Evolutionary conservation across 2,797 vertebrate genomes (phyloP).

Genomic region (Danio choprae): DNA sequence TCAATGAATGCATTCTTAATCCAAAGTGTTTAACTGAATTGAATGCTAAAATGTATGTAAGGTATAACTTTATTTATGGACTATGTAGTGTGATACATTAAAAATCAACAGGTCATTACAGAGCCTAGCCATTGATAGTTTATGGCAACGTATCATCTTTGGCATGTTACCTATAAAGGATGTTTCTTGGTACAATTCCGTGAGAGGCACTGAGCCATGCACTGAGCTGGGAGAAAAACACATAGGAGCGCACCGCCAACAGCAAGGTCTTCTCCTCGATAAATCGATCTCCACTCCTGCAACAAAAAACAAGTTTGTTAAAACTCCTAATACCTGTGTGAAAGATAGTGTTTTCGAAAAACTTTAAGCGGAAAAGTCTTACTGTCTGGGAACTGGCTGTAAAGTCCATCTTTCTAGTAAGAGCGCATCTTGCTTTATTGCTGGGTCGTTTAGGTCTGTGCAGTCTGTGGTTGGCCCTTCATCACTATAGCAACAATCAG

Average conservation of each 20-base stretch:
- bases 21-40: not conserved
- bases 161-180: conserved; percentile 91
- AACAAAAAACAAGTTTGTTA: conserved; percentile 7
- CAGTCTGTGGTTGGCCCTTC: conserved; percentile 91
- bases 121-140: too few relatives aligned
- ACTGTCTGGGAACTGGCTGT: conserved; percentile 96
- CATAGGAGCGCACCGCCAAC: conserved; percentile 95
- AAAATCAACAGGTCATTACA: not conserved
- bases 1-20: not conserved
- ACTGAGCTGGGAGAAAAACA: conserved; percentile 99
- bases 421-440: conserved; percentile 95
- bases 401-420: conserved; percentile 96
- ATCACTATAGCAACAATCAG: conserved; percentile 98
- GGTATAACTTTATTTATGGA: not conserved
- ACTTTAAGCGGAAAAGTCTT: conserved; percentile 65
- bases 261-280: conserved; percentile 97
- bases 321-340: not conserved
- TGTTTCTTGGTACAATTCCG: conserved; percentile 96
- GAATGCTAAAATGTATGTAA: not conserved
- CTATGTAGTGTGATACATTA: too few relatives aligned
- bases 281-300: conserved; percentile 93
- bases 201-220: conserved; percentile 99
- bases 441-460: conserved; percentile 91
- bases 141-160: too few relatives aligned
- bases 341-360: not conserved